Percentiles rank a stretch among this genome's conserved stretches.
Evolutionary conservation across 2,888 invertebrate genomes (phyloP).

Genomic region (Luperina testacea): DNA sequence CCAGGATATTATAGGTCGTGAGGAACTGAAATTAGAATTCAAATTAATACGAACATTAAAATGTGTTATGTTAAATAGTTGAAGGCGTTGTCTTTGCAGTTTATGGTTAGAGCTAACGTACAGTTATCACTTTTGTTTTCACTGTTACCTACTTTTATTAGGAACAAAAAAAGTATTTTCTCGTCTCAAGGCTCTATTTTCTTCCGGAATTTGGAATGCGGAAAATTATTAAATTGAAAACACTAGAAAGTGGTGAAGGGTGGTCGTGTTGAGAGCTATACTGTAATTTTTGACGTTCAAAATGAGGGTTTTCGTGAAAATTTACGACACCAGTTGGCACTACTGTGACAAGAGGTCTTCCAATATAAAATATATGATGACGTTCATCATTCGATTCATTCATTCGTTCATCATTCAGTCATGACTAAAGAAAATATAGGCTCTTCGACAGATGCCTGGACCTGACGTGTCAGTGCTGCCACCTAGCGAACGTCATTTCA

Average conservation of each 20-base stretch:
- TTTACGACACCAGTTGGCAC: too few species aligned
- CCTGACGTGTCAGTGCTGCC: too few species aligned
- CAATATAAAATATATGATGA: too few species aligned
- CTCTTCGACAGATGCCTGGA: too few species aligned
- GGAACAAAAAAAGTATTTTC: not conserved
- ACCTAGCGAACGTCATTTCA: too few species aligned
- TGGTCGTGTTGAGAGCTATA: not conserved
- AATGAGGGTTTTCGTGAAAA: too few species aligned
- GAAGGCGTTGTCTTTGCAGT: constrained; percentile 12
- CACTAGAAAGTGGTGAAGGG: not conserved
- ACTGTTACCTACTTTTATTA: not conserved
- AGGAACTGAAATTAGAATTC: constrained; percentile 34
- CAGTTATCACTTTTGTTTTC: constrained; percentile 13
- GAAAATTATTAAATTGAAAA: not conserved
- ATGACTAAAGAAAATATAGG: too few species aligned
- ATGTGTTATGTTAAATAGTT: constrained; percentile 14
- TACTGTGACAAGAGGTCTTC: too few species aligned
- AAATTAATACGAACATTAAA: constrained; percentile 33
- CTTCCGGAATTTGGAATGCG: not conserved
- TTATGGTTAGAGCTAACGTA: constrained; percentile 12
- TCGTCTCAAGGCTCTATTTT: not conserved
- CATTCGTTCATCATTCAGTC: too few species aligned
- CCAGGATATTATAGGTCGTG: constrained; percentile 37
- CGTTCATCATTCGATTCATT: too few species aligned
- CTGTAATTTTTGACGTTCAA: not conserved